Evolutionary conservation across 2,797 vertebrate species (phyloP).

Genomic region (Centroberyx gerrardi): DNA sequence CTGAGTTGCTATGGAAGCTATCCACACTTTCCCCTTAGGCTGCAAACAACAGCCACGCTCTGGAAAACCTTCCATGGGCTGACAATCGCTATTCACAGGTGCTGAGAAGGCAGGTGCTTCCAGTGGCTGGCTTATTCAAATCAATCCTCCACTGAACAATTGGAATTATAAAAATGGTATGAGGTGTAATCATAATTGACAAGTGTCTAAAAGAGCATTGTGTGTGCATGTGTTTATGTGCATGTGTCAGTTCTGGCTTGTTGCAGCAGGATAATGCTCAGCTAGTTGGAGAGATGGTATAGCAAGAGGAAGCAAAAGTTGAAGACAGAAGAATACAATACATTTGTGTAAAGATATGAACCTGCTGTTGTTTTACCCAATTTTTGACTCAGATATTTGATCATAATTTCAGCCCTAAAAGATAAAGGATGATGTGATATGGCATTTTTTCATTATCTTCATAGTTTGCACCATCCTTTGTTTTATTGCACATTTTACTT

Average conservation of each 20-base stretch:
- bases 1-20: conserved; percentile 54
- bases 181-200: conserved; percentile 63
- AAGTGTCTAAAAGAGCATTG: conserved; percentile 49
- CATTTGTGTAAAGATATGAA: not conserved
- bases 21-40: conserved; percentile 20
- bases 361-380: too few relatives aligned
- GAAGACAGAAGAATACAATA: conserved; percentile 6
- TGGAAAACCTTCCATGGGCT: conserved; percentile 52
- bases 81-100: conserved; percentile 52
- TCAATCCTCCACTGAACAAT: conserved; percentile 38
- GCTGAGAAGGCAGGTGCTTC: conserved; percentile 45
- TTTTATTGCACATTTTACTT: too few relatives aligned
- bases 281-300: conserved; percentile 33
- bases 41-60: conserved; percentile 47
- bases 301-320: conserved; percentile 24
- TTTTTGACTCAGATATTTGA: too few relatives aligned
- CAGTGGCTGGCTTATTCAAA: conserved; percentile 57
- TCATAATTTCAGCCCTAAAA: too few relatives aligned
- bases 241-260: conserved; percentile 36
- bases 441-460: too few relatives aligned
- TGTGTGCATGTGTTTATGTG: conserved; percentile 22
- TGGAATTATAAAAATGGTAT: conserved; percentile 40
- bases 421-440: too few relatives aligned
- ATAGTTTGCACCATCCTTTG: too few relatives aligned
- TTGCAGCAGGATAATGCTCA: conserved; percentile 24